Evolutionary conservation across 2,888 invertebrate species (phyloP), one percentile per base, ranked within the genome.

Genomic region (Gandaritis pyraliata): DNA sequence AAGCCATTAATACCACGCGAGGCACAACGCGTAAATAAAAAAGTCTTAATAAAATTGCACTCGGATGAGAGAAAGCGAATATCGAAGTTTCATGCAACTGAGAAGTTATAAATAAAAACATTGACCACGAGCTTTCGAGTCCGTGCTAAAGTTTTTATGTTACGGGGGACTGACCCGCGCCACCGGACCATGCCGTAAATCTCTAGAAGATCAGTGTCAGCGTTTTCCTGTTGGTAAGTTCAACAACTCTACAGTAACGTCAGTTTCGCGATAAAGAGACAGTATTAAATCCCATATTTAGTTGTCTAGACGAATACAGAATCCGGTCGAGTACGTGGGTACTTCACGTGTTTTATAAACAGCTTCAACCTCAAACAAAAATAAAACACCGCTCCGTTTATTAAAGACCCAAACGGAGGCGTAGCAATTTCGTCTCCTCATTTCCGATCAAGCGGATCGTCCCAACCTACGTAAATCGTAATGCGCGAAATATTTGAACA

Each of bases 131-230:
- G 49, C 64, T 61, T 55, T 62, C 64, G 62, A 66, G 62, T 55
- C 58, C 49, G 58, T 50, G 59, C 61, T 58, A 71, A 74, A 79
- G 74, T 77, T 82, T 33, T 83, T 76, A 76, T 74, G 75, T 72
- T 73, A 68, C 74, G 75, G 85, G 79, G 76, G 77, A 83, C 68
- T 81, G 85, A 83, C 82, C 80, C 73, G 69, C 66, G 78, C 80
- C 77, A 78, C 81, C 75, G 81, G 76, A 75, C 75, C 73, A 29
- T 38, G 72, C 78, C 82, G 81, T 85, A 84, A 86, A 86, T 85
- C 85, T 79, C 66, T 58, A 52, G 72, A 76, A 75, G 69, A 68
- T 65, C 61, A 43, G 73, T 76, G 77, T 80, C 80, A 76, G 73
- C 77, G 59, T 71, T 82, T 82, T 82, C 81, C 80, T 82, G 80